Percentiles rank a stretch among this genome's conserved stretches.
Evolutionary conservation across 2,888 invertebrate genomes (phyloP).

Genomic region (Bursaphelenchus okinawaensis): DNA sequence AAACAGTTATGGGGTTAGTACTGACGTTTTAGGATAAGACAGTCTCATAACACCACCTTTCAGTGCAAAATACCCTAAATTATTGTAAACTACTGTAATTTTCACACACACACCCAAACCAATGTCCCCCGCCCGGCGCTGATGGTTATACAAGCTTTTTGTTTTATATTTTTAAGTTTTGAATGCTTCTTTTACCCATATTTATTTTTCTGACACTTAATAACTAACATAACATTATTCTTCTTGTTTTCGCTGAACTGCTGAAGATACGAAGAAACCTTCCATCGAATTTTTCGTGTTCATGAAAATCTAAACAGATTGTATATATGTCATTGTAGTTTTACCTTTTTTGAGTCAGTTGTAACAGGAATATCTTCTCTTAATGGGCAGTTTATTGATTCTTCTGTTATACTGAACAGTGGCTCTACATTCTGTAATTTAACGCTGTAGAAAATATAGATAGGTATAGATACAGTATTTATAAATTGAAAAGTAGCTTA

Average conservation of each 20-base stretch:
- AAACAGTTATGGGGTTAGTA: no score
- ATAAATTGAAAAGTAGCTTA: neutral
- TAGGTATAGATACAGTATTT: neutral
- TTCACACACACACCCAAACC: constrained; percentile 2
- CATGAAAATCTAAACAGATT: constrained; percentile 17
- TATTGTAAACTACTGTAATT: no score
- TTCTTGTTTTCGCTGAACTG: neutral
- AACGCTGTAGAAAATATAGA: neutral
- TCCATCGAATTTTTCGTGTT: constrained; percentile 18
- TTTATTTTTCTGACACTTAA: neutral
- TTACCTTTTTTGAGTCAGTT: constrained; percentile 12
- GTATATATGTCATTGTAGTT: neutral
- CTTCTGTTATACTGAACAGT: constrained; percentile 29
- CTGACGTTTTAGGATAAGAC: no score
- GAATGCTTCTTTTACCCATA: neutral
- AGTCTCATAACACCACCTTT: no score
- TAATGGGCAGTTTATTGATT: constrained; percentile 25
- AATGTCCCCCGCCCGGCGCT: neutral
- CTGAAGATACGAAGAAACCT: constrained; percentile 25
- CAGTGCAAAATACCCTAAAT: no score
- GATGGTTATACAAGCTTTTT: neutral
- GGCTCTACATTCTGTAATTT: constrained; percentile 22
- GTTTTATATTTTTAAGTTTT: neutral
- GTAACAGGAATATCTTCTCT: constrained; percentile 19
- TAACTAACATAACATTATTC: neutral